phyloP scores from a whole-genome alignment of 35 echinoderm and acorn worm species.

The Anneissia japonica region DNA sequence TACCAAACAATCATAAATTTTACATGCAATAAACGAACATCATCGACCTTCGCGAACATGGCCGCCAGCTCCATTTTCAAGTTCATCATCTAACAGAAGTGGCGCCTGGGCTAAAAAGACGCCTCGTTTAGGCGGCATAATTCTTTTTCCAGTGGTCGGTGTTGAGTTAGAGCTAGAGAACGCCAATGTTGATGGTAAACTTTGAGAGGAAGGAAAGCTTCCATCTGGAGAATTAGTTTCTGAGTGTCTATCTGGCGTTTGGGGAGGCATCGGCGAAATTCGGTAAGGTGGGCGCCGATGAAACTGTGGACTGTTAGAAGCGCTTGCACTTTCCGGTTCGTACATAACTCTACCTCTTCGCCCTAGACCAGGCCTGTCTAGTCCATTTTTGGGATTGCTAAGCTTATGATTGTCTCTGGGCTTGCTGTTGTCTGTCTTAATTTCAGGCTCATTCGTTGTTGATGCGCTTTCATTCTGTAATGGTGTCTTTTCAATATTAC shows the following conservation, averaged over 20 bases:
- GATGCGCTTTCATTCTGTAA: not conserved
- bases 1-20: too few species aligned
- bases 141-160: not conserved
- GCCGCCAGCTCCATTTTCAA: not conserved
- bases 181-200: not conserved
- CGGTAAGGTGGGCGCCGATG: not conserved
- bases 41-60: not conserved
- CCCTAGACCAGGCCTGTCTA: not conserved
- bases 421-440: not conserved
- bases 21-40: too few species aligned
- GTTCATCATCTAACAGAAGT: not conserved
- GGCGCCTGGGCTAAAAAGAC: not conserved
- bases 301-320: not conserved
- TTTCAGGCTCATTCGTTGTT: not conserved
- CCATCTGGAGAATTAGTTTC: not conserved
- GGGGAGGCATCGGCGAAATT: not conserved
- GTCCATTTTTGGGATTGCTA: not conserved
- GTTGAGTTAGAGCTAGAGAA: not conserved
- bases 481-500: not conserved
- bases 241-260: not conserved
- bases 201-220: not conserved
- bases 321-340: not conserved
- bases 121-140: not conserved
- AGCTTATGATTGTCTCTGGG: not conserved
- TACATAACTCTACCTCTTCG: not conserved